These are phyloP conservation scores for Arctocebus calabarensis DNA, from an alignment of 2,797 vertebrate species.

Conservation along the genomic window DNA sequence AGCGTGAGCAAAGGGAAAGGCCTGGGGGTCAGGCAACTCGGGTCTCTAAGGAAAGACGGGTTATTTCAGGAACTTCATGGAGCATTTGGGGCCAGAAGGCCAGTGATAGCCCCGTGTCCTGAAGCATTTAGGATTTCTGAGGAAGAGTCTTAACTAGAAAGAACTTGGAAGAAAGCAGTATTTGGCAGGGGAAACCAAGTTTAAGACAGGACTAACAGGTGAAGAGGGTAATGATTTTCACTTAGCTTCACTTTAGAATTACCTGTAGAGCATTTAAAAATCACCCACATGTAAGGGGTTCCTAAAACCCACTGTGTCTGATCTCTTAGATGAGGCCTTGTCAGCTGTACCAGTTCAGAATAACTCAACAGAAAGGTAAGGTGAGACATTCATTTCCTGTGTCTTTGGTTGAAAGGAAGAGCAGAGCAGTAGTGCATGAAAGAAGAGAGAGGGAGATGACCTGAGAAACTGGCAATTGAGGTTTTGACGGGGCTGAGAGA, in stretches of 20 bases:
- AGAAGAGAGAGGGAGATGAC: background rate
- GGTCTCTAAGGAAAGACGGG: background rate
- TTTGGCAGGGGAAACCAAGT: background rate
- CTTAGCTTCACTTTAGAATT: background rate
- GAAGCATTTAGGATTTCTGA: background rate
- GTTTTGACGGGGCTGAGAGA: background rate
- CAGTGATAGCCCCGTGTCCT: background rate
- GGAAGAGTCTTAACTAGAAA: background rate
- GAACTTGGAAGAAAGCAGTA: background rate
- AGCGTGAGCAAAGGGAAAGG: background rate
- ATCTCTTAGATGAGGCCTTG: background rate
- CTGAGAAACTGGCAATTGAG: background rate
- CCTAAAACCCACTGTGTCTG: background rate
- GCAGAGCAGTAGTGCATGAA: background rate
- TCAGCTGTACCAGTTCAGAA: background rate
- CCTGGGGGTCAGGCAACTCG: background rate
- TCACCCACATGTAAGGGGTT: background rate
- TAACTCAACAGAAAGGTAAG: background rate
- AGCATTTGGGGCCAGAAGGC: background rate
- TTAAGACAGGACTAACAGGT: background rate
- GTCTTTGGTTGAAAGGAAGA: background rate
- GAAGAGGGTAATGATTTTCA: background rate
- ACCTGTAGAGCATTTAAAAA: background rate
- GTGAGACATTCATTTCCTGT: background rate
- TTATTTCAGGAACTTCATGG: background rate